phyloP scores from a whole-genome alignment of 2,888 invertebrate species.

The Ichneumon xanthorius region DNA sequence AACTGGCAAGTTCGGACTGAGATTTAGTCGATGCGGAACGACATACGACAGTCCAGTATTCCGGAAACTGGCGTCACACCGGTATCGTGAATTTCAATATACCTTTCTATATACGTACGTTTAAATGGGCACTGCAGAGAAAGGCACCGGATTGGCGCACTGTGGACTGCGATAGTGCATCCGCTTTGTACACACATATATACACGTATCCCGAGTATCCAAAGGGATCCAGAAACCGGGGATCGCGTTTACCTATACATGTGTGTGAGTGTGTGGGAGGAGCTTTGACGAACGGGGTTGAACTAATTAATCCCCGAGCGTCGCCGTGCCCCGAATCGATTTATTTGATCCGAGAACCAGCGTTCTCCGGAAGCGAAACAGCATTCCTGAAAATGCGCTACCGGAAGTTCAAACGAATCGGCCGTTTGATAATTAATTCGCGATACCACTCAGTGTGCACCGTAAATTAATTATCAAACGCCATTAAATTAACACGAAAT shows the following conservation, averaged over 20 bases:
- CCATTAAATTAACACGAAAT: no score
- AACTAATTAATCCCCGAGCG: slow-evolving; percentile 28
- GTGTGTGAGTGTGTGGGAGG: background rate
- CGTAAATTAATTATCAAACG: no score
- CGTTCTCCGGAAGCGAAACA: background rate
- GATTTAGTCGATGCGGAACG: background rate
- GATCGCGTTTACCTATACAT: background rate
- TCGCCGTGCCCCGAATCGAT: slow-evolving; percentile 25
- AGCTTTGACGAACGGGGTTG: slow-evolving; percentile 26
- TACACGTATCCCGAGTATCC: no score
- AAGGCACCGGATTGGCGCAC: background rate
- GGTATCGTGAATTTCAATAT: background rate
- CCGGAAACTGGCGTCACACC: slow-evolving; percentile 1
- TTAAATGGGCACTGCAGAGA: slow-evolving; percentile 12
- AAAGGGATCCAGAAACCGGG: no score
- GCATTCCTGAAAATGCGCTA: slow-evolving; percentile 6
- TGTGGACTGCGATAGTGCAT: no score
- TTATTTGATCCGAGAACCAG: background rate
- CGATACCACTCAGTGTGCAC: background rate
- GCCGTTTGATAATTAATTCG: slow-evolving; percentile 25
- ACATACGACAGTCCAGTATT: background rate
- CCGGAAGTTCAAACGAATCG: slow-evolving; percentile 1
- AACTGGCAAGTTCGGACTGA: no score
- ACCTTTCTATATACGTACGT: background rate
- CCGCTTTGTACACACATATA: no score